Base-by-base conservation (phyloP, 1,140 invertebrate genomes). In the Holotrichia oblita region DNA sequence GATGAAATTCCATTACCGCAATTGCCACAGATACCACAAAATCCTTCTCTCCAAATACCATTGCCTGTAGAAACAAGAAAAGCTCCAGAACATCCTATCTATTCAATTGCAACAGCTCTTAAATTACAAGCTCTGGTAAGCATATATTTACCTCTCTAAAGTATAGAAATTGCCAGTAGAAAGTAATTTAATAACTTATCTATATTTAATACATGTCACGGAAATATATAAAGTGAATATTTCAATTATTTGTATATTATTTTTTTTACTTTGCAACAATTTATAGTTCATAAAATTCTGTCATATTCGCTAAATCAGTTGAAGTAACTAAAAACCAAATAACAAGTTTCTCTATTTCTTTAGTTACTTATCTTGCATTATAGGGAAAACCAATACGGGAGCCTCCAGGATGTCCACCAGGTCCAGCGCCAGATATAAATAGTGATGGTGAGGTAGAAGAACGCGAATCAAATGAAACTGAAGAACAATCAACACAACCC, bases 1-100 rank as follows among this genome's bases (percentile, higher is more conserved):
- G 97, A 99, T 89, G 97, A 99, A 87, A 99, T 99, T 88, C 97
- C 97, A 8, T 88, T 99, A 78, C 97, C 97, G 40, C 90, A 93
- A 40, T 59, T 87, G 10, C 85, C 85, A 64, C 88, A 84, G 80
- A 88, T 87, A 80, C 80, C 85, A 40, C 82, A 85, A 22, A 81
- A 79, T 81, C 20, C 73, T 69, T 90, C 93, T 22, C 92, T 93
- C 8, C 92, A 94, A 87, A 95, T 96, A 82, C 95, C 95, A 27
- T 85, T 96, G 76, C 95, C 95, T 77, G 91, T 79, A 10, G 81
- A 82, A 44, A 82, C 85, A 73, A 82, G 83, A 73, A 87, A 86
- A 81, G 75, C 75, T 12, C 84, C 84, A 42, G 90, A 88, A 85
- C 87, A 86, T 77, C 80, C 85, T 17, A 86, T 87, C 76, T 87